Conservation (phyloP, 1,140 invertebrate species). For the Dinoponera quadriceps region DNA sequence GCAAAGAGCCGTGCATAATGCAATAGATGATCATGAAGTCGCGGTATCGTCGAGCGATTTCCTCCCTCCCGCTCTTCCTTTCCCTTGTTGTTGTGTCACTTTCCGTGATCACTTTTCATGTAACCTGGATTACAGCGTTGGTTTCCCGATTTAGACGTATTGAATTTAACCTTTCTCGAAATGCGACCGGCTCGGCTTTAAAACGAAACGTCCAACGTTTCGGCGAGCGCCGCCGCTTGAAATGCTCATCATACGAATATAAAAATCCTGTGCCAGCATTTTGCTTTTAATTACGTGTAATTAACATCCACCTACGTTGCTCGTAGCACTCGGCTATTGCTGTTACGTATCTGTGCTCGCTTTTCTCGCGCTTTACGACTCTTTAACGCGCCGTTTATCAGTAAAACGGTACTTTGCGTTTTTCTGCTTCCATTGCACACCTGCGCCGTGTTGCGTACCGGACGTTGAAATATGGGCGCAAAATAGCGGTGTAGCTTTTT, state of each 20-base stretch:
- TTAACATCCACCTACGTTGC: neutral
- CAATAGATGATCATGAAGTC: neutral
- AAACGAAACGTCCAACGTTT: neutral
- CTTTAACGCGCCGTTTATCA: constrained; percentile 44
- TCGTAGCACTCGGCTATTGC: neutral
- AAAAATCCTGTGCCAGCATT: constrained; percentile 2
- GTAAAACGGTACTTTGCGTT: constrained; percentile 35
- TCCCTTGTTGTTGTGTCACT: constrained; percentile 36
- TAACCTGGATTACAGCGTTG: neutral
- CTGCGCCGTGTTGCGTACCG: neutral
- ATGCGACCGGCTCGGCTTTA: neutral
- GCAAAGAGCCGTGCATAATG: neutral
- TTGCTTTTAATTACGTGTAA: constrained; percentile 7
- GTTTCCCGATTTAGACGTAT: constrained; percentile 20
- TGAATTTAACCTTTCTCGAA: constrained; percentile 5
- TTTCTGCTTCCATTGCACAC: constrained; percentile 14
- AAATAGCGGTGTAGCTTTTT: constrained; percentile 17
- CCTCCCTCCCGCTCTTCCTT: constrained; percentile 48
- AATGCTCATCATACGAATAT: neutral
- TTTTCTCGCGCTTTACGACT: constrained; percentile 41
- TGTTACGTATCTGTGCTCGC: constrained; percentile 17
- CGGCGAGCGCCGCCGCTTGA: neutral
- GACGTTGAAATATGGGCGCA: neutral
- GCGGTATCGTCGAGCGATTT: constrained; percentile 28
- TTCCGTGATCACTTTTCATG: constrained; percentile 48